Evolutionary conservation across 2,113 vertebrate species (phyloP), one percentile per base, ranked within the genome.

Genomic region (Misgurnus anguillicaudatus): DNA sequence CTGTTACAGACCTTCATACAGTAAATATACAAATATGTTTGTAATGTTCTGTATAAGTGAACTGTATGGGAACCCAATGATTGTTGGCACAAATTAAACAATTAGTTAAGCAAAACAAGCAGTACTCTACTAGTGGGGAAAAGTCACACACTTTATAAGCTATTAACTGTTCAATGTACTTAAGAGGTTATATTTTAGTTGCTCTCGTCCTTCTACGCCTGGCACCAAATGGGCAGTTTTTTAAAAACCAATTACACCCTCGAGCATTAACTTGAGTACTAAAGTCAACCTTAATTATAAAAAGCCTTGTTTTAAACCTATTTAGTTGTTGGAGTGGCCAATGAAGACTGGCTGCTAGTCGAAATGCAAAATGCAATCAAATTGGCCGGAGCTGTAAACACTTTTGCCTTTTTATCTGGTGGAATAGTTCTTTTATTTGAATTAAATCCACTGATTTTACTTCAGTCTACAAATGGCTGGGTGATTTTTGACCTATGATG

Each of bases 81-180:
- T 69, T 88, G 87, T 87, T 85, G 79, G 77, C 85, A 79, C 77
- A 87, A 91, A 92, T 90, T 85, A 88, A 89, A 85, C 89, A 90
- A 90, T 89, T 87, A 90, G 82, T 78, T 83, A 84, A 88, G 90
- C 89, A 89, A 91, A 78, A 85, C 83, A 88, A 82, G 80, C 81
- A 84, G 77, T 83, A 83, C 78, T 31, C 84, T 80, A 62, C 62
- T 21, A 78, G 58, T 39, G 71, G n/a, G 82, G 82, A 86, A n/a
- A 63, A 81, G 81, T 83, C 83, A 76, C 85, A 83, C 82, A 87
- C 86, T 89, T 92, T 83, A 90, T 85, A 89, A 86, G 77, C 79
- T 85, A 88, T 90, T 86, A 84, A 77, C 74, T 78, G 81, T 80
- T 87, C 82, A 83, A 85, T 85, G 85, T 83, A 85, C 78, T 82